Conservation (phyloP, 1,140 invertebrate genomes). For the Euura lappo region DNA sequence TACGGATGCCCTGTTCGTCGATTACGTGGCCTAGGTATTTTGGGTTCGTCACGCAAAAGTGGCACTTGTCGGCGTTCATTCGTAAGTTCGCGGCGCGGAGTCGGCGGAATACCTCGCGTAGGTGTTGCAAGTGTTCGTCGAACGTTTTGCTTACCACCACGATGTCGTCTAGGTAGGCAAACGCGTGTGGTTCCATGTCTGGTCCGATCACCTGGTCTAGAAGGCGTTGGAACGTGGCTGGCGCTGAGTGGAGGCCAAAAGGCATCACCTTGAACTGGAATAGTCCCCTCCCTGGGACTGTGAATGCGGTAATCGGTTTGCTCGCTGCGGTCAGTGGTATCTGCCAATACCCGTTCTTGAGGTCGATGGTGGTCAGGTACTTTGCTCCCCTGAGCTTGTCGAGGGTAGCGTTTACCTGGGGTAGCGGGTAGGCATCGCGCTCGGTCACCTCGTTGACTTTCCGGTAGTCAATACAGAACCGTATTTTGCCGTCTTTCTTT, state of each 20-base stretch:
- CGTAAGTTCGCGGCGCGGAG: slow-evolving; percentile 11
- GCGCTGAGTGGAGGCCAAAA: background rate
- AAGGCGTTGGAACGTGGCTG: slow-evolving; percentile 49
- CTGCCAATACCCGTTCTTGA: slow-evolving; percentile 43
- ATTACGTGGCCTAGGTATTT: slow-evolving; percentile 30
- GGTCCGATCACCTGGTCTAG: slow-evolving; percentile 47
- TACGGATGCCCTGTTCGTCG: slow-evolving; percentile 8
- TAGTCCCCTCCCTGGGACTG: slow-evolving; percentile 46
- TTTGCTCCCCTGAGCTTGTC: slow-evolving; percentile 38
- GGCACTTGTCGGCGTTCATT: slow-evolving; percentile 19
- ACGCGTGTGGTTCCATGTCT: slow-evolving; percentile 37
- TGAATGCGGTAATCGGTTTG: slow-evolving; percentile 55
- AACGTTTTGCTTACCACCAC: slow-evolving; percentile 44
- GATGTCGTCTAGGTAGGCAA: slow-evolving; percentile 46
- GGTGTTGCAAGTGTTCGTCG: slow-evolving; percentile 42
- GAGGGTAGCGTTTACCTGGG: slow-evolving; percentile 27
- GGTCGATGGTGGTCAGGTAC: slow-evolving; percentile 34
- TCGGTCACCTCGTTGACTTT: slow-evolving; percentile 48
- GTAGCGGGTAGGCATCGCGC: slow-evolving; percentile 30
- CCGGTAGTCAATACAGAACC: slow-evolving; percentile 59
- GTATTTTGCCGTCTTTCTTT: slow-evolving; percentile 55
- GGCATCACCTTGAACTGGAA: slow-evolving; percentile 42
- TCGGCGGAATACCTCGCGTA: slow-evolving; percentile 9
- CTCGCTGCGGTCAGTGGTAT: slow-evolving; percentile 37
- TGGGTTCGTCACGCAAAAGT: background rate